A percentile compares a stretch with the other conserved stretches of the same genome.
Conservation (phyloP, 2,888 invertebrate genomes). For the Drosophila pegasa region DNA sequence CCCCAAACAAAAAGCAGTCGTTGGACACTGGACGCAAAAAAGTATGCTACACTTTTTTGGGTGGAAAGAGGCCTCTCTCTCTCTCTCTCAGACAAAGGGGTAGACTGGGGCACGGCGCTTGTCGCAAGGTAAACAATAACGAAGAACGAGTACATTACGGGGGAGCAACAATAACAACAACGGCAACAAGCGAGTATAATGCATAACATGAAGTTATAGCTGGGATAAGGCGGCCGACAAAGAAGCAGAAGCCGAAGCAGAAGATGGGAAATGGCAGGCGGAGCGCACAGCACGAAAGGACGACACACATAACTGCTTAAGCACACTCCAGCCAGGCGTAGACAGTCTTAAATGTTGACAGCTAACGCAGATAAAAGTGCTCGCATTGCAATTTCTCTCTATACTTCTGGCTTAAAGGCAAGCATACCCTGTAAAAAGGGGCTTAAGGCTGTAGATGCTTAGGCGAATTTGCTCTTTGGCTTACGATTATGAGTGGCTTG, state of each 20-base stretch:
- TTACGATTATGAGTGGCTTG: background rate
- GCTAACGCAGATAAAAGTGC: slow-evolving; percentile 68
- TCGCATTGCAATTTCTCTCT: slow-evolving; percentile 67
- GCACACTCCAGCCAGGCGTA: slow-evolving; percentile 54
- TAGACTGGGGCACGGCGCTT: background rate
- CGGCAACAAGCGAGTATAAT: slow-evolving; percentile 27
- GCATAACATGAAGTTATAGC: slow-evolving; percentile 52
- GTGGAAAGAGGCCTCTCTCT: background rate
- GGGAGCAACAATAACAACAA: slow-evolving; percentile 14
- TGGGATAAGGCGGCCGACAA: slow-evolving; percentile 39
- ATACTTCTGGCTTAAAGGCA: slow-evolving; percentile 54
- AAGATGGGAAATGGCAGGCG: slow-evolving; percentile 9
- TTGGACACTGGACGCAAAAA: slow-evolving; percentile 29
- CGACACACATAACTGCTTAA: slow-evolving; percentile 58
- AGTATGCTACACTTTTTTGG: slow-evolving; percentile 39
- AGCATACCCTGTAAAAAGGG: slow-evolving; percentile 30
- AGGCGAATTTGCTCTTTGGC: no score
- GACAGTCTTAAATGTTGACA: slow-evolving; percentile 68
- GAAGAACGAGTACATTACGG: slow-evolving; percentile 38
- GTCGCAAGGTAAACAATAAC: slow-evolving; percentile 32
- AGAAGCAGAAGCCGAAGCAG: background rate
- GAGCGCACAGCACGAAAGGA: slow-evolving; percentile 18
- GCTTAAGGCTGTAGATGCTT: background rate
- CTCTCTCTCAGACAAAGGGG: slow-evolving; percentile 16
- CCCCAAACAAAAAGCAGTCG: slow-evolving; percentile 22